These are phyloP conservation scores for Melieria picta DNA, from an alignment of 2,888 invertebrate species.

Conservation along the genomic window DNA sequence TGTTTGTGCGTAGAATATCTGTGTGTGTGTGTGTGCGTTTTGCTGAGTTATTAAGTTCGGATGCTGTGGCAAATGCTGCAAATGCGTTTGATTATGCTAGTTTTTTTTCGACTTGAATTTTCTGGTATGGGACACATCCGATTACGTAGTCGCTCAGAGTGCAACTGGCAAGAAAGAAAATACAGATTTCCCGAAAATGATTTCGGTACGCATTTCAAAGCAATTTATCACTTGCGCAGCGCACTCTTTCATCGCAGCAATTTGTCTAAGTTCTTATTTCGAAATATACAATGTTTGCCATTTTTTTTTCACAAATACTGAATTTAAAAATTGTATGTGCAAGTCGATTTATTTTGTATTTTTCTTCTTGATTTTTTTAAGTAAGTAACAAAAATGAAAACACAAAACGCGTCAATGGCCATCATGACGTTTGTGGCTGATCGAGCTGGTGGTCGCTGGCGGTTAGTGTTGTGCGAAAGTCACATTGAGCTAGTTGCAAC, in stretches of 20 bases:
- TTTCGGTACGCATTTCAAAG: background rate
- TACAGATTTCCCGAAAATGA: no score
- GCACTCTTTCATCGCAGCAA: background rate
- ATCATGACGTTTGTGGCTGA: constrained; percentile 25
- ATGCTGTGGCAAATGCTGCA: no score
- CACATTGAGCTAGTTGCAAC: no score
- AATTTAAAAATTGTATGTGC: background rate
- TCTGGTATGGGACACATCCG: background rate
- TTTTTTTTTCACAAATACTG: background rate
- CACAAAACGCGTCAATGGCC: constrained; percentile 41
- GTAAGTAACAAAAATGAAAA: constrained; percentile 17
- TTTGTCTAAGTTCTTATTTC: constrained; percentile 2
- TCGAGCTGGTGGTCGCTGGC: background rate
- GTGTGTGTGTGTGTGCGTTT: no score
- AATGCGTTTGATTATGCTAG: no score
- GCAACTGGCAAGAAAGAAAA: background rate
- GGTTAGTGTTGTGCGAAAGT: no score
- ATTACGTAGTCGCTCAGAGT: background rate
- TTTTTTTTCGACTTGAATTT: no score
- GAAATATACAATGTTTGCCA: background rate
- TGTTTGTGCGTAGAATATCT: background rate
- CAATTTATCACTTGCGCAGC: constrained; percentile 1
- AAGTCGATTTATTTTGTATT: constrained; percentile 6
- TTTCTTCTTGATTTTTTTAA: background rate
- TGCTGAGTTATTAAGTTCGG: no score